Conservation (phyloP, 2,888 invertebrate species). For the Altica lythri region DNA sequence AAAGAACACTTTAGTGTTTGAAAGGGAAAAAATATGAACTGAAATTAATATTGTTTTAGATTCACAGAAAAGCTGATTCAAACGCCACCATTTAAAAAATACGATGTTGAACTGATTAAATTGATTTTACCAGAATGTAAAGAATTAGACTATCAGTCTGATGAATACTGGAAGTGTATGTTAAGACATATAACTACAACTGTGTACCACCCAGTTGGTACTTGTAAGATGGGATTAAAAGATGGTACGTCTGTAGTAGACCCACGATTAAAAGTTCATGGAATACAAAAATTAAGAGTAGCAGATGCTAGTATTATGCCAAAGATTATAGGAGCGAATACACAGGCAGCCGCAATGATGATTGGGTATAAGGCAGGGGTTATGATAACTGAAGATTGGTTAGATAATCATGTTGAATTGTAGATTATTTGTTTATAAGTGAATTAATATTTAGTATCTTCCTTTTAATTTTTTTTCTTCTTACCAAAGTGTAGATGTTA, state of each 20-base stretch:
- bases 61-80: conserved; percentile 47
- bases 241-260: conserved; percentile 66
- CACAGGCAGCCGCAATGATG: conserved; percentile 59
- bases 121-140: conserved; percentile 63
- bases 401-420: conserved; percentile 45
- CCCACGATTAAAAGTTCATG: conserved; percentile 68
- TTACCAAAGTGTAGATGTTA: no score
- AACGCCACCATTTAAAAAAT: conserved; percentile 64
- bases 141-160: conserved; percentile 51
- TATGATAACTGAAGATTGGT: conserved; percentile 55
- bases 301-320: conserved; percentile 87
- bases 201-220: conserved; percentile 46
- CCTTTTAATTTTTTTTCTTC: no score
- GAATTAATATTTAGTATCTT: no score
- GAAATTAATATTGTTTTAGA: conserved; percentile 68
- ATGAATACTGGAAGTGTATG: conserved; percentile 61
- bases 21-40: no score
- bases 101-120: conserved; percentile 69
- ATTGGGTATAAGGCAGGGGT: conserved; percentile 60
- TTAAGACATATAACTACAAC: conserved; percentile 46
- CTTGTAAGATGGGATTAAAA: conserved; percentile 66
- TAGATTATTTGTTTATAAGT: no score
- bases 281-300: conserved; percentile 69
- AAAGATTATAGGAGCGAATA: conserved; percentile 64
- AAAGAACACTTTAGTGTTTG: no score